These are phyloP conservation scores for Euwallacea similis DNA, from an alignment of 1,140 invertebrate species.

Conservation along the genomic window DNA sequence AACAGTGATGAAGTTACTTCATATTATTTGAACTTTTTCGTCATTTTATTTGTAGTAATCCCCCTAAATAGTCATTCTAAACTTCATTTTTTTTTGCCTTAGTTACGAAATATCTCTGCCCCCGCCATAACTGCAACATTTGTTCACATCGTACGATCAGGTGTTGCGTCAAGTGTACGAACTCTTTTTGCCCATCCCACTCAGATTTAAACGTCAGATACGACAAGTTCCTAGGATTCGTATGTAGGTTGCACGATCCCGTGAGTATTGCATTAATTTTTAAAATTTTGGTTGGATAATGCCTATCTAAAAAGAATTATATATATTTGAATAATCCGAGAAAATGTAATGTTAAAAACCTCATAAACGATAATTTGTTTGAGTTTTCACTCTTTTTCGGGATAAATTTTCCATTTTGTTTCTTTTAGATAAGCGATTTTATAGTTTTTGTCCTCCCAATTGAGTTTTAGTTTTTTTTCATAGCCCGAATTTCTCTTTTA, in stretches of 20 bases:
- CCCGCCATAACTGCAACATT: conserved; percentile 48
- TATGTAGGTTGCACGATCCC: conserved; percentile 47
- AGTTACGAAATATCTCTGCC: conserved; percentile 46
- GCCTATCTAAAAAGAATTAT: no score
- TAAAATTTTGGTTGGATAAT: no score
- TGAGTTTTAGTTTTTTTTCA: no score
- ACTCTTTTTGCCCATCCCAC: conserved; percentile 50
- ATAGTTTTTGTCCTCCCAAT: no score
- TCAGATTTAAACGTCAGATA: conserved; percentile 47
- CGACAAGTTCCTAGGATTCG: conserved; percentile 46
- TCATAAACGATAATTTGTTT: no score
- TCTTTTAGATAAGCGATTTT: no score
- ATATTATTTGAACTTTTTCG: background rate
- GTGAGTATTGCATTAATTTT: conserved; percentile 33
- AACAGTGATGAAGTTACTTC: background rate
- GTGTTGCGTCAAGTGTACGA: conserved; percentile 48
- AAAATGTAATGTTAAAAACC: no score
- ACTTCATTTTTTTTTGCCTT: conserved; percentile 22
- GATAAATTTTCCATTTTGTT: no score
- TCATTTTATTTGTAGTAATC: background rate
- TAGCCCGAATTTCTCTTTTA: no score
- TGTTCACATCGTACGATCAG: conserved; percentile 48
- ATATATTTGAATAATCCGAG: no score
- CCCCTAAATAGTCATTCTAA: background rate
- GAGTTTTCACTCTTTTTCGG: no score